Evolutionary conservation across 92 coral and sea anemone genomes (phyloP).

Genomic region (Epizoanthus stellaris): DNA sequence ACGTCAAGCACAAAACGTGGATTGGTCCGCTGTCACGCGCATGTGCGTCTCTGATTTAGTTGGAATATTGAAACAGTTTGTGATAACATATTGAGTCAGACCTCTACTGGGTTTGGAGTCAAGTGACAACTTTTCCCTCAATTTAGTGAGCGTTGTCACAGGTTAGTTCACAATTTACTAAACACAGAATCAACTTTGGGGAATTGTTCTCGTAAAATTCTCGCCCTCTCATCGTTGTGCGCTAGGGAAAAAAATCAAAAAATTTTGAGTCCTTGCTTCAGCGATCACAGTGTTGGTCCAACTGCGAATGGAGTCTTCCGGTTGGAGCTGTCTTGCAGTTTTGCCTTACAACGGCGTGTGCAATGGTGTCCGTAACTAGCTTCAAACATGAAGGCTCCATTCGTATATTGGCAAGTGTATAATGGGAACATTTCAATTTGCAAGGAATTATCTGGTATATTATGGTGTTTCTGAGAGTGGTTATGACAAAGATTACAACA

Average conservation of each 20-base stretch:
- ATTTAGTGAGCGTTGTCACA: constrained; percentile 85
- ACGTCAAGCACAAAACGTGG: constrained; percentile 95
- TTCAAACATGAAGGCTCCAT: constrained; percentile 31
- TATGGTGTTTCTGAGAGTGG: not conserved
- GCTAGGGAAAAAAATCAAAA: constrained; percentile 9
- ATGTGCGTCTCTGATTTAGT: constrained; percentile 67
- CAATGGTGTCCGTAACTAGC: not conserved
- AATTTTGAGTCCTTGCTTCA: constrained; percentile 37
- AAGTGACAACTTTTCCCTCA: constrained; percentile 79
- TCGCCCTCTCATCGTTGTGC: not conserved
- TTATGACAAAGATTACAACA: constrained; percentile 24
- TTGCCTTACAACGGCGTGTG: not conserved
- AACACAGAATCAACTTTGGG: constrained; percentile 1
- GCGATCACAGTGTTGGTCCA: constrained; percentile 42
- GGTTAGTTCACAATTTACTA: constrained; percentile 69
- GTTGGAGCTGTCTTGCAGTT: constrained; percentile 9
- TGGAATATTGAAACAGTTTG: constrained; percentile 92
- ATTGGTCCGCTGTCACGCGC: constrained; percentile 84
- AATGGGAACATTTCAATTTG: constrained; percentile 2
- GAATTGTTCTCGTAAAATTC: not conserved
- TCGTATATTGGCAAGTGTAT: constrained; percentile 7
- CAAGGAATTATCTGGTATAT: constrained; percentile 22
- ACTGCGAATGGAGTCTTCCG: constrained; percentile 37
- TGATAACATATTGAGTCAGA: constrained; percentile 75
- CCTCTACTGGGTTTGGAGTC: constrained; percentile 64